Evolutionary conservation across 1,140 invertebrate genomes (phyloP).

Genomic region (Macrobrachium nipponense): DNA sequence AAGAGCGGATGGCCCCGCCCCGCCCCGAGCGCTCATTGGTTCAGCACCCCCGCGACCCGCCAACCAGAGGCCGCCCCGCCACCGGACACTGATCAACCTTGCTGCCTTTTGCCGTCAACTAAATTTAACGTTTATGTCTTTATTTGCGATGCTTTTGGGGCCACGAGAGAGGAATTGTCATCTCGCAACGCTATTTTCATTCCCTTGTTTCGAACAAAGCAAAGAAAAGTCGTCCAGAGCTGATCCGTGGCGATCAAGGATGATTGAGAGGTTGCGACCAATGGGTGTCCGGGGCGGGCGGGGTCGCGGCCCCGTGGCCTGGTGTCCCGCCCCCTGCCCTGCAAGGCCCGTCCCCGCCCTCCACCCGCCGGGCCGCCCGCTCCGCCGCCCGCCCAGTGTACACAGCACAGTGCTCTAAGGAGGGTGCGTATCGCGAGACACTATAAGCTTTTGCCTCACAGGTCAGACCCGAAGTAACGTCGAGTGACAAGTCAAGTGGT

Average conservation of each 20-base stretch:
- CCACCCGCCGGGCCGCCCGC: conserved; percentile 58
- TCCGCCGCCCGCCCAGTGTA: conserved; percentile 58
- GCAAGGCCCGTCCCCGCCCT: conserved; percentile 57
- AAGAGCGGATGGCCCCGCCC: conserved; percentile 53
- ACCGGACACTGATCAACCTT: conserved; percentile 62
- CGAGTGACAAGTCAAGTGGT: too few species aligned
- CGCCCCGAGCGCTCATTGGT: conserved; percentile 62
- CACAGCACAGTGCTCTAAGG: conserved; percentile 58
- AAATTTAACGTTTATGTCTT: conserved; percentile 41
- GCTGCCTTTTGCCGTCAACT: conserved; percentile 55
- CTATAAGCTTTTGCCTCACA: conserved; percentile 40
- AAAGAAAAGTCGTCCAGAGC: not conserved
- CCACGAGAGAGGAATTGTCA: not conserved
- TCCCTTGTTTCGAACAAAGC: not conserved
- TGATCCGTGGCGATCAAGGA: conserved; percentile 15
- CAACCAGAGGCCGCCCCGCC: conserved; percentile 62
- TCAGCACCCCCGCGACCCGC: conserved; percentile 61
- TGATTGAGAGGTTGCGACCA: conserved; percentile 45
- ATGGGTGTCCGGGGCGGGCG: conserved; percentile 59
- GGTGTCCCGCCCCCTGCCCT: conserved; percentile 56
- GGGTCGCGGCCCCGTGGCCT: conserved; percentile 60
- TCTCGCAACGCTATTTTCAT: not conserved
- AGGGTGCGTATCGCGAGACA: conserved; percentile 57
- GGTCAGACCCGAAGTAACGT: conserved; percentile 27
- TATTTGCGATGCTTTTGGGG: not conserved